Base-by-base conservation (phyloP, 2,888 invertebrate genomes). In the Autographa pulchrina region DNA sequence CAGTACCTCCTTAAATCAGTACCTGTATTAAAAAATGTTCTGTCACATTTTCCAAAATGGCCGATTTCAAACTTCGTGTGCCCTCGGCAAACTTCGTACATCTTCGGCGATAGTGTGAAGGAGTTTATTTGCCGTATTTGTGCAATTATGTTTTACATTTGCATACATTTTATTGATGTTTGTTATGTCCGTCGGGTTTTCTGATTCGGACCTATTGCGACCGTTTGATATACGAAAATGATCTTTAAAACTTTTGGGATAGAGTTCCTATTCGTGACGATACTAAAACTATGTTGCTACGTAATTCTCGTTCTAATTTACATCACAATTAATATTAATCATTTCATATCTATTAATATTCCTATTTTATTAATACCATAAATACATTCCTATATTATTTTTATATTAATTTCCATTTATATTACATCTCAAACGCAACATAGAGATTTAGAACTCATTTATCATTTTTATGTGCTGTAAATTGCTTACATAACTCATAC, bases 181-280 rank as follows among this genome's bases (percentile, higher is more conserved):
- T 83, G 75, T 83, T 75, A 75, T 65, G 73, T 85, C 76, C 67
- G 11, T 65, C 62, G 62, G 61, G 68, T 70, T 75, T 80, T 74
- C 65, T 73, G 52, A 74, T 74, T 75, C 48, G 54, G 65, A 70
- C 70, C 54, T 35, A 56, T 68, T 54, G 31, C 43, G 58, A 60
- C 68, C 48, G 64, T 58, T 74, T 70, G 80, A 54, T 82, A 78
- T 74, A 83, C 81, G 76, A 85, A 81, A 84, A 77, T 79, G 54
- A 68, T 69, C 61, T 68, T 74, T 75, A 73, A 62, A 71, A 9
- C 9, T 65, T 60, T 72, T 43, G 13, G n/a, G 9, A 13, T 60
- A 35, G 59, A 11, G 25, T 41, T 2, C 8, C 16, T 16, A 52
- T 66, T 67, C 11, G 25, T 35, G 35, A 9, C 7, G 9, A 2